These are phyloP conservation scores for Heliconius ethilla DNA, from an alignment of 2,888 invertebrate genomes.

Conservation along the genomic window DNA sequence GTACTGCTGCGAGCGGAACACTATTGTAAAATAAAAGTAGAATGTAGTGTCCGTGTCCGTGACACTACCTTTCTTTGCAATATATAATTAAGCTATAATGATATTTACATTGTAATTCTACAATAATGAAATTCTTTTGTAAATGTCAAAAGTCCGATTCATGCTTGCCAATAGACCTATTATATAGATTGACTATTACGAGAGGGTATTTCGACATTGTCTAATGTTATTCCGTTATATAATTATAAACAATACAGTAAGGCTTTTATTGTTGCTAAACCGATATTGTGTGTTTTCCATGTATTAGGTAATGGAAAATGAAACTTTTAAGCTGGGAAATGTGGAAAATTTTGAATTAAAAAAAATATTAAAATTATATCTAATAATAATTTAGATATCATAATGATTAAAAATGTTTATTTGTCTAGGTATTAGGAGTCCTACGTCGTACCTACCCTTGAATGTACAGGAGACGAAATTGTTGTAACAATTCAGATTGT, in stretches of 20 bases:
- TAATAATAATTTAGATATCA: too few species aligned
- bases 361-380: too few species aligned
- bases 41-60: too few species aligned
- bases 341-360: too few species aligned
- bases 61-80: neutral
- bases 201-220: constrained; percentile 4
- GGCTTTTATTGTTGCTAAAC: neutral
- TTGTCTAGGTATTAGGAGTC: too few species aligned
- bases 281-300: neutral
- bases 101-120: neutral
- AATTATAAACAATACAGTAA: neutral
- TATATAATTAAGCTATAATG: neutral
- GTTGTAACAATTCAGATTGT: too few species aligned
- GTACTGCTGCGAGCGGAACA: too few species aligned
- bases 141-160: neutral
- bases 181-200: constrained; percentile 18
- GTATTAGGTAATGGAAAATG: neutral
- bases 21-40: too few species aligned
- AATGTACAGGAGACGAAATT: too few species aligned
- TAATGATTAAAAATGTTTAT: too few species aligned
- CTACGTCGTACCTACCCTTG: too few species aligned
- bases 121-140: neutral
- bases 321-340: too few species aligned
- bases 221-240: constrained; percentile 6
- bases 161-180: constrained; percentile 13